Evolutionary conservation across 1,140 invertebrate genomes (phyloP), one percentile per base, ranked within the genome.

Genomic region (Drosophila sp.): DNA sequence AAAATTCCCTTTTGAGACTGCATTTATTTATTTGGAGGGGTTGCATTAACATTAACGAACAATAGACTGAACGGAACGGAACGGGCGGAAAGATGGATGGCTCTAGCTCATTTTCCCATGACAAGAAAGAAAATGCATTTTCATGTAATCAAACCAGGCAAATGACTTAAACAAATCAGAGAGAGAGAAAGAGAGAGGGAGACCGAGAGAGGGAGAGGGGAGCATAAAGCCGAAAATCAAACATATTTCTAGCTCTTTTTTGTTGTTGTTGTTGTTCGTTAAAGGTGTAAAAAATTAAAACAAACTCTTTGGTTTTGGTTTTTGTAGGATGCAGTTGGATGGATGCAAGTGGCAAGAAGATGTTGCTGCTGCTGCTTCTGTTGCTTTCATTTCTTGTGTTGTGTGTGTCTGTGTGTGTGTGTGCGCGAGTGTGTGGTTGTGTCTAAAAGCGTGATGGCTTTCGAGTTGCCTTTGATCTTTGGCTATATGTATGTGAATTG

Each of bases 121-220:
- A 76, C 82, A 79, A 72, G 66, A 86, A 76, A 86, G 66, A 86
- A 76, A 86, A 87, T 86, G 82, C 79, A 87, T 86, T 87, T 85
- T 83, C 79, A 83, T 82, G 75, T 79, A 86, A 82, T 86, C 80
- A 76, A 79, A 65, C 68, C 66, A 69, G 54, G 56, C 67, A 86
- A 87, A 86, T 86, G 82, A 87, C 66, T 86, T 87, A 87, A 82
- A 72, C 79, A 87, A 86, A 86, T 79, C 72, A 70, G 57, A 57
- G 56, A 57, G 64, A 64, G 41, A 50, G 23, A 25, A 4, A n/a
- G 44, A 25, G 11, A 10, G 7, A 50, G 7, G 1, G 25, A 27
- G 44, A 27, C 23, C 4, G 23, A 50, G 7, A 25, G 44, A 50
- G 25, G 23, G 23, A 50, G n/a, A 50, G 17, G 55, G 35, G 70